These are phyloP conservation scores for Drosophila pegasa DNA, from an alignment of 2,888 invertebrate genomes.

Conservation along the genomic window DNA sequence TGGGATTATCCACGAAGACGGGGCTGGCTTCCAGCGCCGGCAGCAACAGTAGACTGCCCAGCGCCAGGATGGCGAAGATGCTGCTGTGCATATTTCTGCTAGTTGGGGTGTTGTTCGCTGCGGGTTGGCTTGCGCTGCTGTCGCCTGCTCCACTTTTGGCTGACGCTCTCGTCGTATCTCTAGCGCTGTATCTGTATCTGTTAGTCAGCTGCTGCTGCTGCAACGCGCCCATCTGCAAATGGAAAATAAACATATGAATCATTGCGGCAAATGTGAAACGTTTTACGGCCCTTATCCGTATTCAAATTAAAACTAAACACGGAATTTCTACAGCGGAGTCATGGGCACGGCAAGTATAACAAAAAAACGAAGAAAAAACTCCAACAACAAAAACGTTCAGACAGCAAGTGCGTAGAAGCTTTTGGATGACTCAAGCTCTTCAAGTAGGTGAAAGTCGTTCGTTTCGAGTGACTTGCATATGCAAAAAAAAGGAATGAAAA, in stretches of 20 bases:
- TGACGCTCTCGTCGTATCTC: conserved; percentile 27
- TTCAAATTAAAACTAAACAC: conserved; percentile 61
- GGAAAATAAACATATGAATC: conserved; percentile 57
- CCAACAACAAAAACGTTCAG: conserved; percentile 20
- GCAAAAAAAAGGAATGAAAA: conserved; percentile 50
- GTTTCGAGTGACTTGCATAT: conserved; percentile 75
- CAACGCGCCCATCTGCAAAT: conserved; percentile 80
- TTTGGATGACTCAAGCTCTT: conserved; percentile 64
- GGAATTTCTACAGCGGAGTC: conserved; percentile 43
- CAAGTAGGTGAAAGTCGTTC: conserved; percentile 77
- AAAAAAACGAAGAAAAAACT: conserved; percentile 26
- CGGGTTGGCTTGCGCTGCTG: conserved; percentile 15
- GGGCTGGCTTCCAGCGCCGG: conserved; percentile 75
- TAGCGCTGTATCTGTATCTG: conserved; percentile 43
- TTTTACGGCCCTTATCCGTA: conserved; percentile 54
- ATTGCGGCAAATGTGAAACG: conserved; percentile 66
- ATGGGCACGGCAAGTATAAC: conserved; percentile 60
- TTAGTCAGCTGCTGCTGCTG: conserved; percentile 45
- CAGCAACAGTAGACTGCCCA: conserved; percentile 61
- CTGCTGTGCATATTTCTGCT: conserved; percentile 28
- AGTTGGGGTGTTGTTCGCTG: conserved; percentile 21
- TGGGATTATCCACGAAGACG: conserved; percentile 85
- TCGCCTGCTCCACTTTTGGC: conserved; percentile 46
- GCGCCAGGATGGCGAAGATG: conserved; percentile 54
- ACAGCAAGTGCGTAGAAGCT: conserved; percentile 75